Evolutionary conservation across 1,140 invertebrate species (phyloP), one percentile per base, ranked within the genome.

Genomic region (Thaumatotibia leucotreta): DNA sequence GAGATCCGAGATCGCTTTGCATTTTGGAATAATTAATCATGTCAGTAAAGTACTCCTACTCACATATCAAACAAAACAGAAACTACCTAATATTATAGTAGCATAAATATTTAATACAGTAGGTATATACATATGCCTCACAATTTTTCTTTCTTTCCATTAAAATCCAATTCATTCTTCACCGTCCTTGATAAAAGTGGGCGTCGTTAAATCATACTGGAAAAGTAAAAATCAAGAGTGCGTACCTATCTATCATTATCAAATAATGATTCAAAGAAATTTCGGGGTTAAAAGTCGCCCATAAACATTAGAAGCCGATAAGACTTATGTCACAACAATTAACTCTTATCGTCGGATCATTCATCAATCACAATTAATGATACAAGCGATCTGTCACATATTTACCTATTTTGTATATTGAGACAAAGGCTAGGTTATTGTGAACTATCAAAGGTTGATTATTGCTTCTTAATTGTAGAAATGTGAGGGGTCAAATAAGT

Each of bases 321-420:
- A 70, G 52, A 20, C 69, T 67, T 73, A 76, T 72, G 70, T 78
- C 69, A 72, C 63, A 54, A 67, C 72, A 77, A 77, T 82, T 76
- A 79, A 67, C 52, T 73, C 64, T 66, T 65, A 61, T 76, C 72
- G 75, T 76, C 68, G 72, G 74, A 73, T 76, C 68, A 72, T 77
- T 75, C 75, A 64, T 79, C 64, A 69, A 63, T 66, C 69, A 66
- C 22, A 66, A 71, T 78, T 82, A 75, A 73, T 67, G 67, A 52
- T 67, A 70, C 73, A 67, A 73, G 66, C 69, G 70, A 79, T 76
- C 69, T 78, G 73, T 80, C 73, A 79, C 73, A 77, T 75, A 72
- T 61, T 49, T 65, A 54, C 63, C 61, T 64, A 64, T 67, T 71
- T 67, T 66, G 63, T 39, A 31, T 52, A 62, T 20, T 32, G 4